Conservation (phyloP, 2,888 invertebrate species). For the Drosophila rellima region DNA sequence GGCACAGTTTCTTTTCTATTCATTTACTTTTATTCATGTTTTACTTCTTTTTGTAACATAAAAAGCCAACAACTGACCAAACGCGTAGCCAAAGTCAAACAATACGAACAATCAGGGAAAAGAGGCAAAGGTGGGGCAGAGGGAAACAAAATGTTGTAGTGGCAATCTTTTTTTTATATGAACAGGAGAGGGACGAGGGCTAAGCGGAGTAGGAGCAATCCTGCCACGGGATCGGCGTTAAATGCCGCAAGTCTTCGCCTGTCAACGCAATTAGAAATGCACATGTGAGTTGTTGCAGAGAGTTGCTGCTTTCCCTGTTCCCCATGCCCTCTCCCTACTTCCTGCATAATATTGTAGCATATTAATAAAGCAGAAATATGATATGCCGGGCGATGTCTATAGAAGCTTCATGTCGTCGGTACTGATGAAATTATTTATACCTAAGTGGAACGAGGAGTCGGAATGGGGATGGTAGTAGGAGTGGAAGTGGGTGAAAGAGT, state of each 20-base stretch:
- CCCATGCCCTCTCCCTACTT: neutral
- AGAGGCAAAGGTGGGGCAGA: neutral
- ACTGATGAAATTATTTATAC: constrained; percentile 78
- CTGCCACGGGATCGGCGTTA: constrained; percentile 49
- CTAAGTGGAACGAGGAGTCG: constrained; percentile 41
- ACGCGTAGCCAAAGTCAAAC: constrained; percentile 44
- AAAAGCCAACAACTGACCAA: constrained; percentile 36
- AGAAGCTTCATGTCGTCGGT: constrained; percentile 69
- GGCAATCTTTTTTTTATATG: constrained; percentile 18
- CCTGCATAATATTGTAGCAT: constrained; percentile 64
- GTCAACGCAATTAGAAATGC: constrained; percentile 75
- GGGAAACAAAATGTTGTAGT: constrained; percentile 10
- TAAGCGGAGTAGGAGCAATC: constrained; percentile 17
- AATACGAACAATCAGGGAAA: constrained; percentile 9
- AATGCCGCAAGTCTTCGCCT: constrained; percentile 68
- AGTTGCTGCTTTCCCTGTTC: constrained; percentile 3
- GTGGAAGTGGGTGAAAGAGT: neutral
- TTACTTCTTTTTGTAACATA: constrained; percentile 15
- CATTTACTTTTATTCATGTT: constrained; percentile 34
- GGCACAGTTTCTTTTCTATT: constrained; percentile 43
- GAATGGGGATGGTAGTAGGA: constrained; percentile 6
- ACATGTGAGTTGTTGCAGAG: constrained; percentile 45
- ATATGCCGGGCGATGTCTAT: constrained; percentile 72
- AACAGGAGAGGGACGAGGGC: neutral
- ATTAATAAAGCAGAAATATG: constrained; percentile 80